Evolutionary conservation across 1,140 invertebrate genomes (phyloP).

Genomic region (Microplitis demolitor): DNA sequence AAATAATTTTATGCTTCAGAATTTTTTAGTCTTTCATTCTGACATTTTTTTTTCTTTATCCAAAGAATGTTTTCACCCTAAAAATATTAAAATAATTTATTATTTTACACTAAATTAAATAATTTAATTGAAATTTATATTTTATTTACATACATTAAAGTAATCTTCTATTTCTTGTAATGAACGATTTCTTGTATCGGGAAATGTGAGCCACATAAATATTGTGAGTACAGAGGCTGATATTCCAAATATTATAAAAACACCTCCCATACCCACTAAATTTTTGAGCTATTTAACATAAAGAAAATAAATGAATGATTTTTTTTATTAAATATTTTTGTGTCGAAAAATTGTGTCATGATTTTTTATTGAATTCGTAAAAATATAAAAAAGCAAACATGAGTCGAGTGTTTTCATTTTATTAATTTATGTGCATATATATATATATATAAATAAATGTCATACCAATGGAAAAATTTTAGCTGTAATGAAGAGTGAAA

Average conservation of each 20-base stretch:
- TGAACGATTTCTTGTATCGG: slow-evolving; percentile 81
- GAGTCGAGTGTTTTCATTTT: too few relatives aligned
- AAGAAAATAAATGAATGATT: slow-evolving; percentile 4
- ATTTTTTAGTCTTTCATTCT: neutral
- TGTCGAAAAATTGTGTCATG: too few relatives aligned
- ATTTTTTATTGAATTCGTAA: too few relatives aligned
- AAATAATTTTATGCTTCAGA: slow-evolving; percentile 1
- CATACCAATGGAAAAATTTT: slow-evolving; percentile 70
- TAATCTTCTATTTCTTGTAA: slow-evolving; percentile 82
- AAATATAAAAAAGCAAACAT: too few relatives aligned
- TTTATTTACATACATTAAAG: slow-evolving; percentile 61
- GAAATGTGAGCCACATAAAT: slow-evolving; percentile 74
- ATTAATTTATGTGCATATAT: too few relatives aligned
- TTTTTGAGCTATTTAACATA: slow-evolving; percentile 56
- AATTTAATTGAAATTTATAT: neutral
- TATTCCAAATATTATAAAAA: slow-evolving; percentile 73
- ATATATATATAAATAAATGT: too few relatives aligned
- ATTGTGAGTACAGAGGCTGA: slow-evolving; percentile 69
- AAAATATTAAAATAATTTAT: slow-evolving; percentile 16
- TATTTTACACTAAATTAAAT: neutral
- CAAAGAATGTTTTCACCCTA: slow-evolving; percentile 66
- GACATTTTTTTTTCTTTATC: slow-evolving; percentile 58
- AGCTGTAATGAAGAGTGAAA: slow-evolving; percentile 72
- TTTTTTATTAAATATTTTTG: too few relatives aligned
- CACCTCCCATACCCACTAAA: slow-evolving; percentile 65